Conservation (phyloP, 2,888 invertebrate species). For the Venusia cambrica region DNA sequence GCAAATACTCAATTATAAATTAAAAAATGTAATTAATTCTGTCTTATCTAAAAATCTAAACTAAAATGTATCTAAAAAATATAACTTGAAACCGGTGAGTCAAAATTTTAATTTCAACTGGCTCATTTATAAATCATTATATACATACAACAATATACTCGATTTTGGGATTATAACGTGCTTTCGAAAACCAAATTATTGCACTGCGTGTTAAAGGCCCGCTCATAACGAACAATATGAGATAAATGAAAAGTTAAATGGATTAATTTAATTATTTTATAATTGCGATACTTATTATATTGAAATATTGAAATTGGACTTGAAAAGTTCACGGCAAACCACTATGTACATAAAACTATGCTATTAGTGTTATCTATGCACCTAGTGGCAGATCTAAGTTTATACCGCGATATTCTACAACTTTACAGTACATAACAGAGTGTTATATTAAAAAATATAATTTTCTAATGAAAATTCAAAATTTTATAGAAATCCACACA, state of each 20-base stretch:
- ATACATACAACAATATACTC: conserved; percentile 70
- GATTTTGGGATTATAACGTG: conserved; percentile 31
- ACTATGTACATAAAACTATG: conserved; percentile 47
- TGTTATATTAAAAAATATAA: not conserved
- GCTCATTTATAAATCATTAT: conserved; percentile 58
- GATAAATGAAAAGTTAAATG: conserved; percentile 13
- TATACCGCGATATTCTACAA: conserved; percentile 15
- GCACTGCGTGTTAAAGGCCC: conserved; percentile 34
- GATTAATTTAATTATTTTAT: conserved; percentile 22
- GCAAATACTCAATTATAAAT: conserved; percentile 57
- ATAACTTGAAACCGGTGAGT: conserved; percentile 20
- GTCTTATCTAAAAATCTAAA: conserved; percentile 71
- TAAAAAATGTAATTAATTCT: conserved; percentile 56
- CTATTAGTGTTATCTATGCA: conserved; percentile 45
- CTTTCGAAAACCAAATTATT: conserved; percentile 34
- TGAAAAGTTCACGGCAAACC: conserved; percentile 35
- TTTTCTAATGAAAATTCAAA: conserved; percentile 2
- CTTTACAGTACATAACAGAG: conserved; percentile 5
- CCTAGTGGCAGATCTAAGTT: conserved; percentile 36
- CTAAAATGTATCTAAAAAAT: conserved; percentile 49
- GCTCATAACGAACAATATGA: conserved; percentile 15
- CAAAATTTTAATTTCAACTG: conserved; percentile 38
- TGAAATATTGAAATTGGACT: conserved; percentile 41
- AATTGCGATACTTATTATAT: conserved; percentile 47
- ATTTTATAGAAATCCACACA: conserved; percentile 1